phyloP scores from a whole-genome alignment of 1,140 invertebrate species.

The Drosophila yakuba region DNA sequence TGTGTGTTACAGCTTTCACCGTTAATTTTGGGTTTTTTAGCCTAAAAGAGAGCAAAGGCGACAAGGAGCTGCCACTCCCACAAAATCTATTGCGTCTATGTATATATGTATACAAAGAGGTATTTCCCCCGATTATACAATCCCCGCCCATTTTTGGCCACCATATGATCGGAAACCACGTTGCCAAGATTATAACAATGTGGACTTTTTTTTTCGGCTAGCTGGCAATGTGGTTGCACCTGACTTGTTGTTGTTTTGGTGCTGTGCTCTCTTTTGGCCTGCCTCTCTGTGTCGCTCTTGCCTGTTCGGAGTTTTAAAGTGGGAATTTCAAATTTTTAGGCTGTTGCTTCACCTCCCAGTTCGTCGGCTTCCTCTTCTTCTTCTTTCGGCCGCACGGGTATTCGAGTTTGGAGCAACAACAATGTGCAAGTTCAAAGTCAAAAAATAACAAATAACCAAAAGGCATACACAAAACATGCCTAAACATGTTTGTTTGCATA shows the following conservation, averaged over 20 bases:
- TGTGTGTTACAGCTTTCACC: constrained; percentile 43
- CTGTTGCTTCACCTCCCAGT: constrained; percentile 1
- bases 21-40: constrained; percentile 19
- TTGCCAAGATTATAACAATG: constrained; percentile 73
- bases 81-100: neutral
- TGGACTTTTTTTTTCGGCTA: constrained; percentile 45
- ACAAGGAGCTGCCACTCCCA: constrained; percentile 34
- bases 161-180: constrained; percentile 79
- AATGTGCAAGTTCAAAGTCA: constrained; percentile 71
- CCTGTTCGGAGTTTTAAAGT: constrained; percentile 11
- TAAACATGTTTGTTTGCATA: constrained; percentile 62
- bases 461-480: constrained; percentile 32
- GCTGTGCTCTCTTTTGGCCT: constrained; percentile 23
- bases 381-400: constrained; percentile 22
- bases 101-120: constrained; percentile 7
- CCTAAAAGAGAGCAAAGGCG: constrained; percentile 6
- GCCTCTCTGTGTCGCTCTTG: constrained; percentile 1
- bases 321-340: constrained; percentile 18
- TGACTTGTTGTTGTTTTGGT: constrained; percentile 50
- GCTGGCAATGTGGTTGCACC: constrained; percentile 57
- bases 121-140: constrained; percentile 48
- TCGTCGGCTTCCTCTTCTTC: neutral
- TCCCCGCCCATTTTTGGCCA: constrained; percentile 45
- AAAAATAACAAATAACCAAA: constrained; percentile 7
- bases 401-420: constrained; percentile 23